phyloP scores from a whole-genome alignment of 2,797 vertebrate species.

The Pygocentrus nattereri region DNA sequence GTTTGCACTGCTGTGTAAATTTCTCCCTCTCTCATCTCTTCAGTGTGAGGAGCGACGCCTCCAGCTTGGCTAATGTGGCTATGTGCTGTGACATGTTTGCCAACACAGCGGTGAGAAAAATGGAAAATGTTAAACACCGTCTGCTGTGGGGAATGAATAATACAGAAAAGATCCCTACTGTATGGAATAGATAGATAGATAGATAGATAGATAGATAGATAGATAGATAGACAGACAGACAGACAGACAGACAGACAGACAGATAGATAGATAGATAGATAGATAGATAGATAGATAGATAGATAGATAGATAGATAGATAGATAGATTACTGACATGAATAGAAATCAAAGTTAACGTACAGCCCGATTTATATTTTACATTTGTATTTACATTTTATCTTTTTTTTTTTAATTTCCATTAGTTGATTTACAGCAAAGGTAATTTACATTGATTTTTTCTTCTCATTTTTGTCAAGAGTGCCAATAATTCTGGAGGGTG shows the following conservation, averaged over 20 bases:
- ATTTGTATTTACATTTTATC: no score
- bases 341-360: no score
- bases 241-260: not conserved
- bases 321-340: not conserved
- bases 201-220: not conserved
- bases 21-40: not conserved
- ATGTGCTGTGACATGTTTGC: conserved; percentile 26
- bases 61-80: not conserved
- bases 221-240: not conserved
- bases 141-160: not conserved
- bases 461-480: no score
- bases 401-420: no score
- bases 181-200: not conserved
- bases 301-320: not conserved
- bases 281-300: no score
- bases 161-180: not conserved
- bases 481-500: no score
- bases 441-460: no score
- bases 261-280: not conserved
- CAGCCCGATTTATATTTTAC: no score
- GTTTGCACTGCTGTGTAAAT: not conserved
- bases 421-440: no score
- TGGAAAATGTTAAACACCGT: not conserved
- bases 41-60: not conserved
- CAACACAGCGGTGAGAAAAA: conserved; percentile 5